A percentile compares a stretch with the other conserved stretches of the same genome.
phyloP scores from a whole-genome alignment of 2,113 vertebrate species.

The Cinclus cinclus region DNA sequence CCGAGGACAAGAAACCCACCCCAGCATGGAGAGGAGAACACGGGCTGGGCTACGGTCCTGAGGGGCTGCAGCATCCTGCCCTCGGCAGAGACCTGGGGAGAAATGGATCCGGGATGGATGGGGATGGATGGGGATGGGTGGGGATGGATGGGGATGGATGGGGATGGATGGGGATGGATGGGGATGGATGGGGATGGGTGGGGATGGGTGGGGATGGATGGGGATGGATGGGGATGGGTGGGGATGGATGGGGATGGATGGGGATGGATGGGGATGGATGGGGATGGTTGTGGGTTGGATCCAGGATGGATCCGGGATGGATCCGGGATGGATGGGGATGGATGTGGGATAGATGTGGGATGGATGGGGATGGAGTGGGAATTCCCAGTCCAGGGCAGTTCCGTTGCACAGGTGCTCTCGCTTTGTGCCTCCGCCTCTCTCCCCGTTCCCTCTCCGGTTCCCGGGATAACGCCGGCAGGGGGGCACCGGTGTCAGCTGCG shows the following conservation, averaged over 20 bases:
- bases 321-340: too few species aligned
- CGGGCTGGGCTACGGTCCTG: neutral
- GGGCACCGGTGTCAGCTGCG: neutral
- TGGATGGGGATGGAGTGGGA: too few species aligned
- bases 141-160: too few species aligned
- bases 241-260: too few species aligned
- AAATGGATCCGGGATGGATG: neutral
- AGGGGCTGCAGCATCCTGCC: too few species aligned
- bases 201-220: too few species aligned
- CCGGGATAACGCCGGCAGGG: neutral
- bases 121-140: too few species aligned
- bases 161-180: too few species aligned
- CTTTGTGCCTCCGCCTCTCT: neutral
- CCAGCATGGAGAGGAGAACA: neutral
- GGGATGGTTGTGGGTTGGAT: rapidly evolving
- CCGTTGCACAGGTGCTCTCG: rapidly evolving
- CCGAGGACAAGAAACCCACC: neutral
- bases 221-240: too few species aligned
- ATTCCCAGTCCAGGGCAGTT: rapidly evolving
- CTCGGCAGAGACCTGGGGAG: rapidly evolving
- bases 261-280: neutral
- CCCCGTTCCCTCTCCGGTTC: rapidly evolving
- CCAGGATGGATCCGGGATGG: neutral
- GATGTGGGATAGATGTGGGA: rapidly evolving
- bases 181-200: too few species aligned